Evolutionary conservation across 1,140 invertebrate genomes (phyloP).

Genomic region (Halyomorpha halys): DNA sequence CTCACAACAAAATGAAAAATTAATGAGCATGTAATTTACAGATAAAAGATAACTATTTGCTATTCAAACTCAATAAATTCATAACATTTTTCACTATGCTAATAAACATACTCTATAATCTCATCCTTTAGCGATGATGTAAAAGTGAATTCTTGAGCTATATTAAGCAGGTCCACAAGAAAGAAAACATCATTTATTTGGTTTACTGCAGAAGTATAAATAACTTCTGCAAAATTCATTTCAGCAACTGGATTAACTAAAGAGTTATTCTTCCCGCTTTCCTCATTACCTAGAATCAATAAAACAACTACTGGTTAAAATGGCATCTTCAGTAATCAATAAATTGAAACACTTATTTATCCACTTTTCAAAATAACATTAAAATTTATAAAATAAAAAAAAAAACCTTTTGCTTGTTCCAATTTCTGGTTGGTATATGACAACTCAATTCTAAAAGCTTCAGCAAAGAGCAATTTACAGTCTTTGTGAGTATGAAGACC

Average conservation of each 20-base stretch:
- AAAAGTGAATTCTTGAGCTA: constrained; percentile 42
- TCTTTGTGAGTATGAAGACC: constrained; percentile 55
- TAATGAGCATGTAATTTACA: too few relatives aligned
- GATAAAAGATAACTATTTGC: too few relatives aligned
- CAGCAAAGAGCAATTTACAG: constrained; percentile 48
- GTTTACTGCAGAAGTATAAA: constrained; percentile 43
- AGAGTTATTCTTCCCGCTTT: background rate
- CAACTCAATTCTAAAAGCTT: constrained; percentile 39
- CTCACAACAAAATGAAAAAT: too few relatives aligned
- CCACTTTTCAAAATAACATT: background rate
- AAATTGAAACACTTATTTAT: too few relatives aligned
- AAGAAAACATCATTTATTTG: constrained; percentile 39
- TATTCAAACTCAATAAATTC: too few relatives aligned
- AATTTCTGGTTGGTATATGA: constrained; percentile 24
- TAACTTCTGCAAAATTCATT: constrained; percentile 34
- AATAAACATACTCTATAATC: constrained; percentile 19
- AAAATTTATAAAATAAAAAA: background rate
- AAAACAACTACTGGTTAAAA: background rate
- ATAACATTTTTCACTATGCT: too few relatives aligned
- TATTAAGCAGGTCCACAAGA: constrained; percentile 42
- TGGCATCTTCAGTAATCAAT: background rate
- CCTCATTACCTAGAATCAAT: background rate
- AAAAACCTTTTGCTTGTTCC: constrained; percentile 27
- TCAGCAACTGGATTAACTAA: constrained; percentile 17
- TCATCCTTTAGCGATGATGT: constrained; percentile 38